Evolutionary conservation across 2,113 vertebrate genomes (phyloP), one percentile per base, ranked within the genome.

Genomic region (Prinia subflava): DNA sequence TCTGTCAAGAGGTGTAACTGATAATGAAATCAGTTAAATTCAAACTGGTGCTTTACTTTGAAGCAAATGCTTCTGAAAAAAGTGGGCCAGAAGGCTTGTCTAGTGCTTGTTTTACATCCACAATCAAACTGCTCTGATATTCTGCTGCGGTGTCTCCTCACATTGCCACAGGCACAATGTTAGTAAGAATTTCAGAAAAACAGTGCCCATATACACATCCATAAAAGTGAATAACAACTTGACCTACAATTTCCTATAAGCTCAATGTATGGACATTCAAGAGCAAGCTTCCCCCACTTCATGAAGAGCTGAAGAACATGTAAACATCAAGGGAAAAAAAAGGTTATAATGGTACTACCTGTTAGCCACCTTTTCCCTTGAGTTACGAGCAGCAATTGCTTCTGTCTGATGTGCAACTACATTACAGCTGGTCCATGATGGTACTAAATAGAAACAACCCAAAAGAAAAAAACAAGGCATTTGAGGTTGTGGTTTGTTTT

Each of bases 301-400:
- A 35, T 30, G 33, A 87, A 70, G 9, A 71, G 23, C 17, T 62
- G 53, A 92, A 74, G n/a, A 33, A 57, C 57, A 44, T 41, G 31
- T n/a, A 76, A 91, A 69, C 20, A 78, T 13, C 19, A 55, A 47
- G 9, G 7, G 35, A 80, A 73, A 67, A 7, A 3, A 6, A 1
- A 30, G 5, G 28, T 46, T 70, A 18, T 10, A 78, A 52, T 12
- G 37, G 37, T 2, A 2, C 96, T 98, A 99, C 99, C 99, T 99
- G 97, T 98, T 98, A 81, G 98, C 97, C 92, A 99, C 64, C 16
- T 98, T 98, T 80, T 98, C 98, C 84, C 97, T 97, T 20, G 97
- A 94, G 75, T 95, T 97, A 73, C 23, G 74, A 93, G 94, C 97
- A 74, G 95, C 57, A 52, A 91, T 92, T 59, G 97, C 94, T 71